Evolutionary conservation across 2,797 vertebrate genomes (phyloP).

Genomic region (Myripristis murdjan): DNA sequence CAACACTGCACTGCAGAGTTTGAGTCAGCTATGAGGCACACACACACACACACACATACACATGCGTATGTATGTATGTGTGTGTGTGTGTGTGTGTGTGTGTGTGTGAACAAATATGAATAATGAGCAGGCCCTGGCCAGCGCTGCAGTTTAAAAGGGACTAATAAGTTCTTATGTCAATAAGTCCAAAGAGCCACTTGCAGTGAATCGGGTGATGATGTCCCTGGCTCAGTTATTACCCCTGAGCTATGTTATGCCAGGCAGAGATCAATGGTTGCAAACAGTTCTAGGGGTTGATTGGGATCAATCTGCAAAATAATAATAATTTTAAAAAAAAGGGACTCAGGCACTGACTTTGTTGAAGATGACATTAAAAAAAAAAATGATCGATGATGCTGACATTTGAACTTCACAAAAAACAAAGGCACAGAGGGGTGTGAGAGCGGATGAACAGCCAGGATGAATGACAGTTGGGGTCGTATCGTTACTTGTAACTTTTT

Average conservation of each 20-base stretch:
- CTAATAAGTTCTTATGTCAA: slow-evolving; percentile 35
- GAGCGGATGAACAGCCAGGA: slow-evolving; percentile 8
- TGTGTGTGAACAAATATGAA: no score
- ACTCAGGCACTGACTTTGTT: slow-evolving; percentile 7
- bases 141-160: no score
- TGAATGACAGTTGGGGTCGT: no score
- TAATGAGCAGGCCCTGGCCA: no score
- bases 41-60: not conserved
- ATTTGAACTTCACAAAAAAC: not conserved
- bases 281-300: slow-evolving; percentile 31
- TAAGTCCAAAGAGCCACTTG: slow-evolving; percentile 36
- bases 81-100: no score
- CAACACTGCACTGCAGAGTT: not conserved
- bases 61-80: not conserved
- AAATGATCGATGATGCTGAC: slow-evolving; percentile 13
- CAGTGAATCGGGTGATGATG: slow-evolving; percentile 30
- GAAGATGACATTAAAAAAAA: slow-evolving; percentile 2
- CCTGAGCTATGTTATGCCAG: slow-evolving; percentile 6
- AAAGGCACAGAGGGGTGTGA: not conserved
- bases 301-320: slow-evolving; percentile 42
- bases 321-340: slow-evolving; percentile 26
- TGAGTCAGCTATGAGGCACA: no score
- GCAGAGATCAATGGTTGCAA: slow-evolving; percentile 37
- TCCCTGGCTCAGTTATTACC: slow-evolving; percentile 1
- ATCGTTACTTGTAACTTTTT: no score